Evolutionary conservation across 2,113 vertebrate genomes (phyloP).

Genomic region (Crotophaga sulcirostris): DNA sequence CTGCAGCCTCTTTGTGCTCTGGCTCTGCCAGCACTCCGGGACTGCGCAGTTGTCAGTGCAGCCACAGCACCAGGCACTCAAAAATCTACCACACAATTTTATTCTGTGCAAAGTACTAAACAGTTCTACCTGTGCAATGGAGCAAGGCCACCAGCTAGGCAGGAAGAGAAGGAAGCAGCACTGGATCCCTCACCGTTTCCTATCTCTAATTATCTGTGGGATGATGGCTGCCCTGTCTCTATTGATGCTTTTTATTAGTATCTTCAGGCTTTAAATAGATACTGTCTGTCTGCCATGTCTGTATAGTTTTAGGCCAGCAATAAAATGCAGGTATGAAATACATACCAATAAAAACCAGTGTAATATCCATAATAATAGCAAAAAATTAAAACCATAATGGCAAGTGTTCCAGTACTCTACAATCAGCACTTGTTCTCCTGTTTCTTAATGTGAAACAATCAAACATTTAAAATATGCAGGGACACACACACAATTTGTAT

Average conservation of each 20-base stretch:
- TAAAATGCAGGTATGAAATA: constrained; percentile 7
- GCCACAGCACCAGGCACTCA: background rate
- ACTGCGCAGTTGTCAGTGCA: background rate
- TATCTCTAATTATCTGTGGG: background rate
- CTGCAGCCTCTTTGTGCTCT: background rate
- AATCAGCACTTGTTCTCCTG: background rate
- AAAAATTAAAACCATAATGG: constrained; percentile 4
- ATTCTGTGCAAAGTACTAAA: background rate
- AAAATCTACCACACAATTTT: background rate
- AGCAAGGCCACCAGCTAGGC: background rate
- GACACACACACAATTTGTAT: constrained; percentile 39
- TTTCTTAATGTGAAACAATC: constrained; percentile 51
- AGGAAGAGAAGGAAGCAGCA: background rate
- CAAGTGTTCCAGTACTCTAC: background rate
- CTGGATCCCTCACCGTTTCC: background rate
- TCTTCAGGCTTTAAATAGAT: constrained; percentile 2
- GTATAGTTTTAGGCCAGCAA: background rate
- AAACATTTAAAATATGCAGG: constrained; percentile 51
- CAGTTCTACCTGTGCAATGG: background rate
- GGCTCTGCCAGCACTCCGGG: background rate
- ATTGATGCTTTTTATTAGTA: background rate
- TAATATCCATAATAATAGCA: background rate
- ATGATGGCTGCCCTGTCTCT: background rate
- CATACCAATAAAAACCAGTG: background rate
- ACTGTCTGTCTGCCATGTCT: background rate